These are phyloP conservation scores for Dreissena polymorpha DNA, from an alignment of 1,140 invertebrate genomes.

Conservation along the genomic window DNA sequence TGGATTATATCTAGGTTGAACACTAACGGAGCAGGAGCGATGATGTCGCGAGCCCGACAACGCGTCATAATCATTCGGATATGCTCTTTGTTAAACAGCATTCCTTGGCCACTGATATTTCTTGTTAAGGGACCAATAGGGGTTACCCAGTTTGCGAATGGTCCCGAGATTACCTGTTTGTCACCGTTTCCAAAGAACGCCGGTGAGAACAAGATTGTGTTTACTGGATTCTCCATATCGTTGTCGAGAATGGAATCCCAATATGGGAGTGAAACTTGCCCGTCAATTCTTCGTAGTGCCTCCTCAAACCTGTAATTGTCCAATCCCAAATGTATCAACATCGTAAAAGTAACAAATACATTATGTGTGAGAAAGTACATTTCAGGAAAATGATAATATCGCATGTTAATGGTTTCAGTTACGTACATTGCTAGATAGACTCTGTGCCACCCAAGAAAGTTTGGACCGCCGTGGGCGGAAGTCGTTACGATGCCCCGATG, in stretches of 20 bases:
- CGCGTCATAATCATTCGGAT: conserved; percentile 20
- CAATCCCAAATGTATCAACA: neutral
- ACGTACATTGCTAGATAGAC: conserved; percentile 38
- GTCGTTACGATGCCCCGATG: conserved; percentile 17
- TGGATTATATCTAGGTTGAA: conserved; percentile 66
- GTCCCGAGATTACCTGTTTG: conserved; percentile 76
- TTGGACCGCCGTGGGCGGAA: conserved; percentile 38
- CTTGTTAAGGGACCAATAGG: conserved; percentile 44
- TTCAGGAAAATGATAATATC: no score
- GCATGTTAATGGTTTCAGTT: neutral
- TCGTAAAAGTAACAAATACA: no score
- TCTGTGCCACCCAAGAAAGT: conserved; percentile 50
- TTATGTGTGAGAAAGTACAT: no score
- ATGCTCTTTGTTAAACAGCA: conserved; percentile 1
- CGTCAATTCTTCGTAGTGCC: conserved; percentile 57
- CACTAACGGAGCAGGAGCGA: conserved; percentile 26
- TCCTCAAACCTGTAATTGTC: conserved; percentile 60
- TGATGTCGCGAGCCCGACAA: neutral
- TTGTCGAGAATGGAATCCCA: conserved; percentile 77
- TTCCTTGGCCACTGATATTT: conserved; percentile 5
- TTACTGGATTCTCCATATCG: conserved; percentile 68
- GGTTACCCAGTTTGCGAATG: conserved; percentile 69
- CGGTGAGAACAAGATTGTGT: conserved; percentile 75
- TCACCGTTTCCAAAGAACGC: conserved; percentile 76
- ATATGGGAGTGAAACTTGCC: conserved; percentile 75